Evolutionary conservation across 1,140 invertebrate species (phyloP).

Genomic region (Psix sp.): DNA sequence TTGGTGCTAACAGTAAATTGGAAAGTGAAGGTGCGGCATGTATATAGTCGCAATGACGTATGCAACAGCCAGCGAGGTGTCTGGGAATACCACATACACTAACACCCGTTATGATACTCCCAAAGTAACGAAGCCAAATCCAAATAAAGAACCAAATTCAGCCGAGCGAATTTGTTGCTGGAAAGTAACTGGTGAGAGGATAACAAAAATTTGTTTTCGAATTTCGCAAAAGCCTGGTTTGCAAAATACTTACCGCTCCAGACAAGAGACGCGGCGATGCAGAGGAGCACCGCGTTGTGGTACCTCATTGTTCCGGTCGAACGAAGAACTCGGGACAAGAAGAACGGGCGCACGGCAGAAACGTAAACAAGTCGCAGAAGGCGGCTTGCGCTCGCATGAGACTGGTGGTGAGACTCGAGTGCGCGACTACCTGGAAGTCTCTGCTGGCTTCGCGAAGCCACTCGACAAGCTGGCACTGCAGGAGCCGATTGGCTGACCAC

Average conservation of each 20-base stretch:
- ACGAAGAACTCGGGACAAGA: conserved; percentile 5
- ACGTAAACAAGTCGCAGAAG: conserved; percentile 43
- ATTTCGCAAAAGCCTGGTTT: too few species aligned
- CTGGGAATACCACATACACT: conserved; percentile 52
- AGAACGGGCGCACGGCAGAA: conserved; percentile 15
- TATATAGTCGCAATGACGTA: conserved; percentile 67
- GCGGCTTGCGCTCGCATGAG: conserved; percentile 33
- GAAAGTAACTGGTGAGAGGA: too few species aligned
- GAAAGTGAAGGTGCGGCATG: conserved; percentile 73
- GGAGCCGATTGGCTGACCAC: conserved; percentile 73
- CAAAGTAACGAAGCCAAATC: conserved; percentile 15
- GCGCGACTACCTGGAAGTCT: conserved; percentile 54
- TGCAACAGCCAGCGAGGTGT: conserved; percentile 48
- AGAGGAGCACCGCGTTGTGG: conserved; percentile 62
- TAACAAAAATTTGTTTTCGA: too few species aligned
- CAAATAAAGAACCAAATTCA: neutral
- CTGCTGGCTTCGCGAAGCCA: conserved; percentile 54
- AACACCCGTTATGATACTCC: conserved; percentile 42
- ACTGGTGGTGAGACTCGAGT: conserved; percentile 54
- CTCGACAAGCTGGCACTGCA: conserved; percentile 63
- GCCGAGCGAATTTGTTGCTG: too few species aligned
- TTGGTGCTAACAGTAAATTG: conserved; percentile 66
- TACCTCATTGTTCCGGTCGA: conserved; percentile 64
- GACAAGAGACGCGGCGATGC: conserved; percentile 60
- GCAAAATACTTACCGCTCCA: conserved; percentile 64